Percentiles rank a stretch among this genome's conserved stretches.
phyloP scores from a whole-genome alignment of 2,113 vertebrate genomes.

The Syrmaticus mikado region DNA sequence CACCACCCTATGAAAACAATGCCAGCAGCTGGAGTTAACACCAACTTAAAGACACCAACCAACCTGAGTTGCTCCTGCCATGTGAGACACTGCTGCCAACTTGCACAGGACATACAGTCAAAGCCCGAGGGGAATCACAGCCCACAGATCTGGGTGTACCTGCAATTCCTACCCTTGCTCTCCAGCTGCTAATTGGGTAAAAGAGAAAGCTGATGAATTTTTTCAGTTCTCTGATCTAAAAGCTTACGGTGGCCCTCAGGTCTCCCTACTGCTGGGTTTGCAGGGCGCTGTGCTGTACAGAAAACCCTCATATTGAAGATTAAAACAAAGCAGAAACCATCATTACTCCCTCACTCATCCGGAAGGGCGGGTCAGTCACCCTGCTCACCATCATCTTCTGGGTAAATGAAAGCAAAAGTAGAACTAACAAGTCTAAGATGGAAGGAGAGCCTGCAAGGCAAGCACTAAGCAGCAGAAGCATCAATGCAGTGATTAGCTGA shows the following conservation, averaged over 20 bases:
- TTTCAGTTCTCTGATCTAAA: background rate
- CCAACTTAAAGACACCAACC: background rate
- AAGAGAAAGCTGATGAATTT: background rate
- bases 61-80: background rate
- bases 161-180: background rate
- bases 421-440: background rate
- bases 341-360: background rate
- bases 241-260: background rate
- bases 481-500: background rate
- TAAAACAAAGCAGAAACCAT: background rate
- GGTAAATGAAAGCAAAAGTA: slow-evolving; percentile 13
- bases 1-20: too few species aligned
- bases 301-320: background rate
- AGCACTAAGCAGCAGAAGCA: background rate
- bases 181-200: background rate
- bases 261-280: background rate
- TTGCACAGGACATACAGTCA: background rate
- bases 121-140: background rate
- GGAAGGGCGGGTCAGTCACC: background rate
- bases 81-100: background rate
- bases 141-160: background rate
- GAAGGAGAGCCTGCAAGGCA: background rate
- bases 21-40: too few species aligned
- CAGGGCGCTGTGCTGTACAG: background rate
- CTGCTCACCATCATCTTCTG: background rate